A percentile compares a stretch with the other conserved stretches of the same genome.
Evolutionary conservation across 2,113 vertebrate genomes (phyloP).

Genomic region (Oncorhynchus mykiss): DNA sequence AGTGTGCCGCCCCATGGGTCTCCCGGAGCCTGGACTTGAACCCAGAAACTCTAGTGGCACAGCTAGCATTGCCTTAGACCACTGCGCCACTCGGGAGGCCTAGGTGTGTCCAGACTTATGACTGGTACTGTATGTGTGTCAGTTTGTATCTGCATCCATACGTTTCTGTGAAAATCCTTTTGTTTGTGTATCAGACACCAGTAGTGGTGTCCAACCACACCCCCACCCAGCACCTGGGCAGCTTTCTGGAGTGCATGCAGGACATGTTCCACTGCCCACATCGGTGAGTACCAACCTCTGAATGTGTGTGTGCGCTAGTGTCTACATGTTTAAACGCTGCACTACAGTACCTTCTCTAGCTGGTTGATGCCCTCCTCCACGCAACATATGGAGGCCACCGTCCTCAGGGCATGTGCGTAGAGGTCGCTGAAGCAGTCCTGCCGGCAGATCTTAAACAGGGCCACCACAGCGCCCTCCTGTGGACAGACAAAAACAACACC

Average conservation of each 20-base stretch:
- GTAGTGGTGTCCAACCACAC: slow-evolving; percentile 78
- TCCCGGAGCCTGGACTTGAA: no score
- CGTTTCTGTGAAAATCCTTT: neutral
- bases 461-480: slow-evolving; percentile 90
- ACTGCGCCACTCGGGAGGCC: no score
- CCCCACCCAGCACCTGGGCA: slow-evolving; percentile 88
- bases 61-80: no score
- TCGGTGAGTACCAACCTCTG: slow-evolving; percentile 78
- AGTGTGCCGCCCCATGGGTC: no score
- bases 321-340: neutral
- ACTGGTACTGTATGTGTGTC: no score
- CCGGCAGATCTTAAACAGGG: slow-evolving; percentile 91
- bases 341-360: slow-evolving; percentile 90
- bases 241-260: slow-evolving; percentile 97
- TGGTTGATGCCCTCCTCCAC: slow-evolving; percentile 93
- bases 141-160: neutral
- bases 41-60: no score
- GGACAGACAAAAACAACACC: slow-evolving; percentile 18
- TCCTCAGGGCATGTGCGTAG: slow-evolving; percentile 86
- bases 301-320: neutral
- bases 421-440: slow-evolving; percentile 89
- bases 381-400: slow-evolving; percentile 90
- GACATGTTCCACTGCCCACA: slow-evolving; percentile 91
- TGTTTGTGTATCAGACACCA: neutral
- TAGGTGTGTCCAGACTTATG: no score